Conservation (phyloP, 2,797 vertebrate species). For the Propithecus perrieri region DNA sequence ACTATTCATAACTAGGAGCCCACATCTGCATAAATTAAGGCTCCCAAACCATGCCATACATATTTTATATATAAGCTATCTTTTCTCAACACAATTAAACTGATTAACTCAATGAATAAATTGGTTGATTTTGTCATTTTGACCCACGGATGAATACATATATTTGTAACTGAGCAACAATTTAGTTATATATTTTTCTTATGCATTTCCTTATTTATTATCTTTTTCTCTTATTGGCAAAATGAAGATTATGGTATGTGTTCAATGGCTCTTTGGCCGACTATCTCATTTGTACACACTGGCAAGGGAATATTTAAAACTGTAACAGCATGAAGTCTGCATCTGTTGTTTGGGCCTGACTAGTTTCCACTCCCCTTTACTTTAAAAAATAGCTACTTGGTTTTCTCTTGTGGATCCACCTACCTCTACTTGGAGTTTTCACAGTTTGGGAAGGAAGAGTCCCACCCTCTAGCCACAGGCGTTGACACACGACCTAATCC, state of each 20-base stretch:
- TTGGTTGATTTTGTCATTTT: conserved; percentile 20
- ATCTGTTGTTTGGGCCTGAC: not conserved
- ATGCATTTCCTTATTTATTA: conserved; percentile 18
- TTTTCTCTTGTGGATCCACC: not conserved
- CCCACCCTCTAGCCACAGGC: not conserved
- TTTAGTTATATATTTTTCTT: conserved; percentile 33
- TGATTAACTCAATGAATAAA: conserved; percentile 42
- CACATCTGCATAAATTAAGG: conserved; percentile 59
- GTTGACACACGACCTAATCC: accelerated
- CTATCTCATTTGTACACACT: not conserved
- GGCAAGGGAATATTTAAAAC: not conserved
- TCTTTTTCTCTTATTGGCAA: not conserved
- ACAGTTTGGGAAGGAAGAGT: not conserved
- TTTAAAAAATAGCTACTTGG: not conserved
- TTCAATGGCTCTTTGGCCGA: not conserved
- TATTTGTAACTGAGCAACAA: conserved; percentile 11
- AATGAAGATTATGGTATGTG: not conserved
- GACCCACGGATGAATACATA: conserved; percentile 26
- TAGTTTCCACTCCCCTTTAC: not conserved
- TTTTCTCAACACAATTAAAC: conserved; percentile 12
- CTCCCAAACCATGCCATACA: not conserved
- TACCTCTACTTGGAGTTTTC: not conserved
- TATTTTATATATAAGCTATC: not conserved
- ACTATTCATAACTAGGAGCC: conserved; percentile 21
- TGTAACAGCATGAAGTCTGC: not conserved